Base-by-base conservation (phyloP, 1,140 invertebrate genomes). In the Bombus picipes region DNA sequence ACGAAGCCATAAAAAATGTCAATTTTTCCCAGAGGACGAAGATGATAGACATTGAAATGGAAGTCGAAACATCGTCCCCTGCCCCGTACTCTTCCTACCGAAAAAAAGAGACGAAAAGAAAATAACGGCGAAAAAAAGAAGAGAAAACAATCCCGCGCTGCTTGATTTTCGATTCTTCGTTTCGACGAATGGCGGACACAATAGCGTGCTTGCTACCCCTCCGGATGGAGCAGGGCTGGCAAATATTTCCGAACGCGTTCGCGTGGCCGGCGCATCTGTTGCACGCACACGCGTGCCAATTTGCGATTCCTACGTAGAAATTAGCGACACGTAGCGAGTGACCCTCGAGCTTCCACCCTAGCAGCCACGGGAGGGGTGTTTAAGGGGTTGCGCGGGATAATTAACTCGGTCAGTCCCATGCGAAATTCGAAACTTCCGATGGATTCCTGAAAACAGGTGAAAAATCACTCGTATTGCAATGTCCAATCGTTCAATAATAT, bases 221-320 rank as follows among this genome's bases (percentile, higher is more conserved):
- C 6, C 3, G 15, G 65, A 32, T n/a, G 59, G 62, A 32, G 15
- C 5, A 22, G 62, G 25, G 65, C 57, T 74, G 71, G 65, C 66
- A 79, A 84, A 84, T 71, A 84, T 84, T 91, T 91, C 92, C 86
- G 89, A 91, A 87, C 87, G 88, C 84, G 91, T 88, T 94, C 93
- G 94, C 94, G 93, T 94, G 94, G 91, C 90, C 93, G 87, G 91
- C 93, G 93, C 94, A 94, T 95, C 94, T 94, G 94, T 95, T 95
- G 94, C 94, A 91, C 79, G 77, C 87, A 89, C 86, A 91, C 83
- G 77, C 87, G 88, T 92, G 92, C 87, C 93, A 93, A 94, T 94
- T 94, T 93, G 92, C 92, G 91, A 91, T 94, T 94, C 81, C 86
- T 94, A 92, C 91, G 92, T 92, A 91, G 90, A 90, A 94, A 94